These are phyloP conservation scores for Phyllostomus hastatus DNA, from an alignment of 2,113 vertebrate genomes.

Conservation along the genomic window DNA sequence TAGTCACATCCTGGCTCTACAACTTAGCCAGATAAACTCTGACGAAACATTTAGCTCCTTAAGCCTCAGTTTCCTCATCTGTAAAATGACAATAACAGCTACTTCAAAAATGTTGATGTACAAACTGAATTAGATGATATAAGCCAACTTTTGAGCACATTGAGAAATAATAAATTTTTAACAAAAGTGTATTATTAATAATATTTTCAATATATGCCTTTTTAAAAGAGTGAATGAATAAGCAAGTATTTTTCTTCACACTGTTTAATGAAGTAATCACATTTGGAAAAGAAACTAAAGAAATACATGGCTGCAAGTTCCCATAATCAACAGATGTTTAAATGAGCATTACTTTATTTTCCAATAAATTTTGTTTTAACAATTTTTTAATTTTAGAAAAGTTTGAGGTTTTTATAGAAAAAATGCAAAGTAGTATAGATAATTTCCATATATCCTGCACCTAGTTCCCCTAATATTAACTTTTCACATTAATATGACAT, in stretches of 20 bases:
- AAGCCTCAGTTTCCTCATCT: not conserved
- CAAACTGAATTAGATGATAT: not conserved
- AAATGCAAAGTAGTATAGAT: not conserved
- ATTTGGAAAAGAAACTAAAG: slow-evolving; percentile 14
- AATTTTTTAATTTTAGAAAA: not conserved
- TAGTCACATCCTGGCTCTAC: not conserved
- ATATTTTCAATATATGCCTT: too few relatives aligned
- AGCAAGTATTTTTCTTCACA: not conserved
- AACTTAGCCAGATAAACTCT: not conserved
- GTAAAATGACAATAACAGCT: not conserved
- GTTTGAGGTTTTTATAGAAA: not conserved
- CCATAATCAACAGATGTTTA: not conserved
- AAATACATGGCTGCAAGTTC: not conserved
- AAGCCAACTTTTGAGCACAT: not conserved
- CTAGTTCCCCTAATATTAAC: not conserved
- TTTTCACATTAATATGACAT: not conserved
- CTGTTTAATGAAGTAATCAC: not conserved
- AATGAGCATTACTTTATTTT: not conserved
- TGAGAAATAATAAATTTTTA: not conserved
- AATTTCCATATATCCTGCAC: not conserved
- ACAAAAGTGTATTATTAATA: not conserved
- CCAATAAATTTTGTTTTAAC: not conserved
- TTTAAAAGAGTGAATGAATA: not conserved
- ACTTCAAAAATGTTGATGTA: not conserved
- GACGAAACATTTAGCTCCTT: not conserved